These are phyloP conservation scores for Tachycineta bicolor DNA, from an alignment of 2,113 vertebrate genomes.

Conservation along the genomic window DNA sequence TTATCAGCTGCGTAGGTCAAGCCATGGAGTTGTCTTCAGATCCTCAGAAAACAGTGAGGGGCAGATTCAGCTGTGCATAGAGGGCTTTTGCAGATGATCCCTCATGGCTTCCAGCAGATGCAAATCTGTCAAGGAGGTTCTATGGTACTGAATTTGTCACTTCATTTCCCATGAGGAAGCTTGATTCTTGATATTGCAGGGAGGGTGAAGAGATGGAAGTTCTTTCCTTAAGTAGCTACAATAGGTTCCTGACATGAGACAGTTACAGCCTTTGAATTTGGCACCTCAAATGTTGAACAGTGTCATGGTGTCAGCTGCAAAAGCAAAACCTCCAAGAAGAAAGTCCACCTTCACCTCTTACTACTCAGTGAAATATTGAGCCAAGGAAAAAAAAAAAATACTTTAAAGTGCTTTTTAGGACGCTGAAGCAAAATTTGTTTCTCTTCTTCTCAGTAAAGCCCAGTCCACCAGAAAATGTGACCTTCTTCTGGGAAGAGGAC, in stretches of 20 bases:
- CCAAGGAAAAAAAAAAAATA: not conserved
- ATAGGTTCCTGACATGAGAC: not conserved
- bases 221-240: not conserved
- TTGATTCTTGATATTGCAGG: not conserved
- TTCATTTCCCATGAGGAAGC: not conserved
- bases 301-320: not conserved
- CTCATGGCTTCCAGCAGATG: not conserved
- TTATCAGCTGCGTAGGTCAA: not conserved
- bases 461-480: conserved; percentile 23
- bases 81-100: not conserved
- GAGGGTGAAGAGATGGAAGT: not conserved
- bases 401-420: not conserved
- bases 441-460: conserved; percentile 62
- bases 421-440: not conserved
- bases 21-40: not conserved
- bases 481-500: conserved; percentile 49
- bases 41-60: not conserved
- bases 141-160: not conserved
- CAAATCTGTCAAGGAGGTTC: not conserved
- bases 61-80: not conserved
- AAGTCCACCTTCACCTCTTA: not conserved
- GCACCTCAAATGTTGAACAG: not conserved
- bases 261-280: not conserved
- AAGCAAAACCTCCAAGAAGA: not conserved
- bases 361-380: not conserved